A percentile compares a stretch with the other conserved stretches of the same genome.
Evolutionary conservation across 2,113 vertebrate species (phyloP).

Genomic region (Himantopus leucocephalus): DNA sequence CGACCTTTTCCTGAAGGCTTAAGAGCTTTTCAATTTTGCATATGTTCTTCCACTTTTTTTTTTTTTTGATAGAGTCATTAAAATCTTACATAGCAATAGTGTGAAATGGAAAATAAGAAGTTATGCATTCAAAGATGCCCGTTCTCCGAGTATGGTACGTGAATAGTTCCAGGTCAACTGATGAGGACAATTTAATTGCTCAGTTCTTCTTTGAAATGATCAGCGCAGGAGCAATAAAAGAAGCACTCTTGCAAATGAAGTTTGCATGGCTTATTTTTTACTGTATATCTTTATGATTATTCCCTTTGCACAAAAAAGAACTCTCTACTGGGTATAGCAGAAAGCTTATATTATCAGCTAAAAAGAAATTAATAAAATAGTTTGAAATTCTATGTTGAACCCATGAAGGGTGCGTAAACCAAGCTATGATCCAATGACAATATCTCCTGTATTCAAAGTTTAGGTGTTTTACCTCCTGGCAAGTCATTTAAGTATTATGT

Average conservation of each 20-base stretch:
- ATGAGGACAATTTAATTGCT: background rate
- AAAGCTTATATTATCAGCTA: background rate
- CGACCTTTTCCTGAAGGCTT: background rate
- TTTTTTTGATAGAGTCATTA: background rate
- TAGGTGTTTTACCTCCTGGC: background rate
- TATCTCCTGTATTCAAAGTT: constrained; percentile 52
- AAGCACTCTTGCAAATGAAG: background rate
- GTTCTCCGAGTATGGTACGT: background rate
- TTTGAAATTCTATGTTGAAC: background rate
- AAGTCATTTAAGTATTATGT: constrained; percentile 29
- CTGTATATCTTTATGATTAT: background rate
- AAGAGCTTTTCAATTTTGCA: background rate
- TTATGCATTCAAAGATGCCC: background rate
- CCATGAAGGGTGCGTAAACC: background rate
- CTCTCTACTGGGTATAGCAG: background rate
- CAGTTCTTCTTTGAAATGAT: background rate
- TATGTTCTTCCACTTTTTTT: background rate
- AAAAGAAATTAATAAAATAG: background rate
- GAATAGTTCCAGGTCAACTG: background rate
- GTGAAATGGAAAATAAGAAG: background rate
- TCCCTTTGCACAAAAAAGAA: background rate
- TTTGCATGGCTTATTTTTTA: background rate
- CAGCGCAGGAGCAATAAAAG: background rate
- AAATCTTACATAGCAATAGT: background rate
- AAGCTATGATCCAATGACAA: background rate